These are phyloP conservation scores for Smittia sp. DNA, from an alignment of 2,888 invertebrate species.

Conservation along the genomic window DNA sequence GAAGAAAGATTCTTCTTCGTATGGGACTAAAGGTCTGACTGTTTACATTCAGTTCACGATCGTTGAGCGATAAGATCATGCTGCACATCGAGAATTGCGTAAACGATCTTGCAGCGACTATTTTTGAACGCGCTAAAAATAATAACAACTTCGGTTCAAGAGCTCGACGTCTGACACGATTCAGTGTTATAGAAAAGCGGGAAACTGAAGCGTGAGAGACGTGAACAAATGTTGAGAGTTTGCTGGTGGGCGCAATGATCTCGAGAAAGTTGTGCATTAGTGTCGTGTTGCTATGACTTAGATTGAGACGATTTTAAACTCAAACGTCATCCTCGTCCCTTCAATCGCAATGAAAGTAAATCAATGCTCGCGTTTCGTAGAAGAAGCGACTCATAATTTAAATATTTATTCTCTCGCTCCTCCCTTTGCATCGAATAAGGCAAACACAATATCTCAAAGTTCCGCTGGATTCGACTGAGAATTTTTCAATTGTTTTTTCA, in stretches of 20 bases:
- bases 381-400: not conserved
- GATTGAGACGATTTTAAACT: too few species aligned
- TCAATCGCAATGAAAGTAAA: not conserved
- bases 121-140: not conserved
- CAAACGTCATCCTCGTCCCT: not conserved
- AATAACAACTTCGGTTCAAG: not conserved
- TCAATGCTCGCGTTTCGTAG: not conserved
- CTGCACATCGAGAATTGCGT: not conserved
- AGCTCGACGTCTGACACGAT: not conserved
- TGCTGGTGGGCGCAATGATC: not conserved
- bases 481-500: not conserved
- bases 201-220: not conserved
- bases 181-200: not conserved
- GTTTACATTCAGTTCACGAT: not conserved
- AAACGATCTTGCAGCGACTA: not conserved
- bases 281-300: too few species aligned
- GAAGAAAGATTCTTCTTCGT: too few species aligned
- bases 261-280: not conserved
- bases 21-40: not conserved
- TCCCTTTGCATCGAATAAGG: not conserved
- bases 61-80: not conserved
- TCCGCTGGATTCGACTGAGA: not conserved
- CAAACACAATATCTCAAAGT: not conserved
- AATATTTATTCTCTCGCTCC: not conserved
- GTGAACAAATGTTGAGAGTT: not conserved